Evolutionary conservation across 2,113 vertebrate genomes (phyloP).

Genomic region (Callocephalon fimbriatum): DNA sequence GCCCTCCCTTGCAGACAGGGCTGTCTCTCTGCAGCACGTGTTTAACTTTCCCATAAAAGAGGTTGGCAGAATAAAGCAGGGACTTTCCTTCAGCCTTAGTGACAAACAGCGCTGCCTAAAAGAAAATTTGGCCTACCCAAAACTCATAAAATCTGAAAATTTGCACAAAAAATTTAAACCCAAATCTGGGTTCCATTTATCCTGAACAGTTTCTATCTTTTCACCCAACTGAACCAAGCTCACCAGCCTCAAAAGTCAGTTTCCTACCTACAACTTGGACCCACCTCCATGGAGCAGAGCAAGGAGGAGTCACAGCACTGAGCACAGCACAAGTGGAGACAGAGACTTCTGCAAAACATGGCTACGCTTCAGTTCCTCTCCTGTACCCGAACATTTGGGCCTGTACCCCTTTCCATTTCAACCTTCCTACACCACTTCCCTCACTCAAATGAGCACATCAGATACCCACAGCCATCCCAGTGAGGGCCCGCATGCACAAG

Average conservation of each 20-base stretch:
- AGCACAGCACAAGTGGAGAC: background rate
- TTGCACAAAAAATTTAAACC: background rate
- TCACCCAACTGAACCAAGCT: background rate
- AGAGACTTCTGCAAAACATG: background rate
- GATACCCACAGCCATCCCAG: background rate
- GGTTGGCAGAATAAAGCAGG: background rate
- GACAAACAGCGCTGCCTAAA: accelerated
- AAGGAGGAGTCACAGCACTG: background rate
- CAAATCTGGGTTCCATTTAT: background rate
- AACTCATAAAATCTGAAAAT: background rate
- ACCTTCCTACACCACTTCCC: background rate
- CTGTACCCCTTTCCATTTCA: background rate
- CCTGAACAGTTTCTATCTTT: background rate
- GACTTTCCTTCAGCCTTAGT: background rate
- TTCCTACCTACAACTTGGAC: background rate
- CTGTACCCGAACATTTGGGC: background rate
- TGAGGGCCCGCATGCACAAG: accelerated
- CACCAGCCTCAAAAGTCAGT: background rate
- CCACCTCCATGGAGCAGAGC: background rate
- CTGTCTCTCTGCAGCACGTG: background rate
- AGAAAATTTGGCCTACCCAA: background rate
- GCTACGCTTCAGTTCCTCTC: background rate
- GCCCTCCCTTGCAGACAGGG: background rate
- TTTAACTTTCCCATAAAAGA: background rate
- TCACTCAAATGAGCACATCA: background rate